A percentile compares a stretch with the other conserved stretches of the same genome.
phyloP scores from a whole-genome alignment of 2,113 vertebrate genomes.

The Chitala chitala region DNA sequence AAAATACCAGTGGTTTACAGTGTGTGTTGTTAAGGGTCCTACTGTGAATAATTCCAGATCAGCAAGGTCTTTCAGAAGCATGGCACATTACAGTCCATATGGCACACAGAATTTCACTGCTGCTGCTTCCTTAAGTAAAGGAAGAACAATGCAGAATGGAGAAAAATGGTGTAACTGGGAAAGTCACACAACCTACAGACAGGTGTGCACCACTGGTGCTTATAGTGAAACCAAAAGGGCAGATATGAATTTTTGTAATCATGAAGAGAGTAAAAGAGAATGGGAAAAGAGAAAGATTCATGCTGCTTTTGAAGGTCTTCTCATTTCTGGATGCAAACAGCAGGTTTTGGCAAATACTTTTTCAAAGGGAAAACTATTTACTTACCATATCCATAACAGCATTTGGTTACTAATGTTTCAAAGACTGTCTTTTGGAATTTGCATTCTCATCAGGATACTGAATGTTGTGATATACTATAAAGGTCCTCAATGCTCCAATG shows the following conservation, averaged over 20 bases:
- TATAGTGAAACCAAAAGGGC: not conserved
- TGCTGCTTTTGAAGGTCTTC: constrained; percentile 35
- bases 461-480: too few species aligned
- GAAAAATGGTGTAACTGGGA: not conserved
- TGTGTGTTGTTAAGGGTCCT: not conserved
- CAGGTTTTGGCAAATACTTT: constrained; percentile 49
- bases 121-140: not conserved
- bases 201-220: not conserved
- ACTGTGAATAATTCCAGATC: not conserved
- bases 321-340: constrained; percentile 43
- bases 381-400: constrained; percentile 53
- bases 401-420: constrained; percentile 51
- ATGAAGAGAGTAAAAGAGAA: constrained; percentile 44
- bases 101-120: not conserved
- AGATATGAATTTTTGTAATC: constrained; percentile 34
- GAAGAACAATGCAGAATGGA: not conserved
- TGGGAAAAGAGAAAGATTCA: constrained; percentile 32
- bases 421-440: constrained; percentile 51
- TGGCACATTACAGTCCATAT: not conserved
- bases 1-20: not conserved
- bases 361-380: constrained; percentile 49
- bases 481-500: not conserved
- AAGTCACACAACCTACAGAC: not conserved
- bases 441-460: not conserved
- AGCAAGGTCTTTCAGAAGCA: not conserved